Base-by-base conservation (phyloP, 2,888 invertebrate genomes). In the Cinara cedri region DNA sequence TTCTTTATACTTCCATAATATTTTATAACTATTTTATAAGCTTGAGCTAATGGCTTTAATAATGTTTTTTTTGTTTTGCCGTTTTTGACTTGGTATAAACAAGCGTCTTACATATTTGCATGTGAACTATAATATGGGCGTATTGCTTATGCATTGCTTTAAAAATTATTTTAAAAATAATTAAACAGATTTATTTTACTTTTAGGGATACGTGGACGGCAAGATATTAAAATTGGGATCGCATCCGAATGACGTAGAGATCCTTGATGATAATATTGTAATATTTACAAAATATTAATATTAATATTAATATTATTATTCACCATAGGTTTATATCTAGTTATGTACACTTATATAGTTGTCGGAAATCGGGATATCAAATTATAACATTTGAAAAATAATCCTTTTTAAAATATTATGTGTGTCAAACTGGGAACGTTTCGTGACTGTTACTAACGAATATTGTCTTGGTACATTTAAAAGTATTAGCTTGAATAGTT, bases 191-290 rank as follows among this genome's bases (percentile, higher is more conserved):
- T 16, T 71, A 14, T 81, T 68, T 49, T 49, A n/a, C 62, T 74
- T 78, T 57, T 57, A 82, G 82, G 82, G 82, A 13, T 80, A 65
- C 4, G 85, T 85, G 21, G 86, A 86, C 70, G 84, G 84, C 42
- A 85, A 85, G 3, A 83, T 87, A 49, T 84, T 84, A 76, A 83
- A 84, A 81, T 65, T 86, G 26, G 85, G 85, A 71, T 83, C 83
- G 4, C 83, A 85, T 82, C 74, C 83, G 34, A 76, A 81, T 34
- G 82, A 81, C 44, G n/a, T n/a, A n/a, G n/a, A n/a, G n/a, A n/a
- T n/a, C n/a, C n/a, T n/a, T n/a, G n/a, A n/a, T n/a, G n/a, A 72
- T 60, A 42, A 62, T 21, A 72, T 71, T 19, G 72, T 80, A 80
- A 80, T 80, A 46, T 1, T 57, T 34, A n/a, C 6, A 34, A 34